Evolutionary conservation across 2,113 vertebrate species (phyloP).

Genomic region (Tylochromis polylepis): DNA sequence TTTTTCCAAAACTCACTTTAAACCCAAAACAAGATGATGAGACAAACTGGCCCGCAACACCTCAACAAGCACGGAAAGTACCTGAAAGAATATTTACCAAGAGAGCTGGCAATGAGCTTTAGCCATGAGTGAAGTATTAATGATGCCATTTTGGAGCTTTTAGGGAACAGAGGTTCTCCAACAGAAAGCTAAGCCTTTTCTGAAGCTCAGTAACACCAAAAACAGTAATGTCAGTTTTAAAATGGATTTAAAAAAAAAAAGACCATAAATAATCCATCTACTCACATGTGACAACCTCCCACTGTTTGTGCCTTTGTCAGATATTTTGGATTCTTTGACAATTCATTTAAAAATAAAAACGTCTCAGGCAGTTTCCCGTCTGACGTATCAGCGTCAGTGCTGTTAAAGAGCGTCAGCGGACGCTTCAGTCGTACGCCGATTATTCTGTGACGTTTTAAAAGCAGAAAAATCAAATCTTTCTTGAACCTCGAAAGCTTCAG

Average conservation of each 20-base stretch:
- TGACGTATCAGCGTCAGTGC: accelerated
- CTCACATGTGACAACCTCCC: not conserved
- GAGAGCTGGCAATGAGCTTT: not conserved
- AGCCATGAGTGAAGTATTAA: not conserved
- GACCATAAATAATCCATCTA: not conserved
- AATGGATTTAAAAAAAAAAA: not conserved
- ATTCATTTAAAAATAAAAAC: not conserved
- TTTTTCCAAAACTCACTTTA: not conserved
- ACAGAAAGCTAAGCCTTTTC: not conserved
- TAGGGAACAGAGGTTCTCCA: not conserved
- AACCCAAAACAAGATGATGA: not conserved
- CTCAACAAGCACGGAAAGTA: not conserved
- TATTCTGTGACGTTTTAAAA: not conserved
- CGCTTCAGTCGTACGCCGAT: not conserved
- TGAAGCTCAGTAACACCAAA: not conserved
- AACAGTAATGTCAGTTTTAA: not conserved
- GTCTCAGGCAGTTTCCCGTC: not conserved
- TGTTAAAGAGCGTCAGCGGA: not conserved
- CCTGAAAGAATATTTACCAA: slow-evolving; percentile 12
- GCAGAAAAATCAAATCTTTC: not conserved
- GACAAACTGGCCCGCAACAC: not conserved
- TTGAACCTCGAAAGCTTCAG: not conserved
- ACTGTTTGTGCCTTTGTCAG: not conserved
- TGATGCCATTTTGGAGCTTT: not conserved
- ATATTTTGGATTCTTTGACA: not conserved